These are phyloP conservation scores for Rutilus rutilus DNA, from an alignment of 2,113 vertebrate genomes.

Conservation along the genomic window DNA sequence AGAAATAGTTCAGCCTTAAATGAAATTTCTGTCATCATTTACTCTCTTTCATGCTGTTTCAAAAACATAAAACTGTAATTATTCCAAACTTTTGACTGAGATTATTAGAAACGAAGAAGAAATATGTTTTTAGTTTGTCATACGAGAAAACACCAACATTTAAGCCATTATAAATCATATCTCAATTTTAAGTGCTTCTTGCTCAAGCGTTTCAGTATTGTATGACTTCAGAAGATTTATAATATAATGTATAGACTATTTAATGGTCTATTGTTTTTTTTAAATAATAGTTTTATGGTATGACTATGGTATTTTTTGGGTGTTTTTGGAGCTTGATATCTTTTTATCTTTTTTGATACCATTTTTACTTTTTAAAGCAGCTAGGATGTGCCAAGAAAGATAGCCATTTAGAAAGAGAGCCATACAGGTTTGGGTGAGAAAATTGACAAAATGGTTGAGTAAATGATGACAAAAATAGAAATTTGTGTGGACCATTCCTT, in stretches of 20 bases:
- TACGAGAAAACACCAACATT: neutral
- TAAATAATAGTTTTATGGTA: neutral
- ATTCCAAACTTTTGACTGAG: neutral
- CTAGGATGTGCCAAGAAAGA: neutral
- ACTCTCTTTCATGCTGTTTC: neutral
- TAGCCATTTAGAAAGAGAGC: neutral
- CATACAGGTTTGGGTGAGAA: neutral
- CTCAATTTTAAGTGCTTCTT: neutral
- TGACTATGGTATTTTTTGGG: neutral
- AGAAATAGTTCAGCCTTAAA: neutral
- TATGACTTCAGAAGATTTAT: neutral
- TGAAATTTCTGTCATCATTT: neutral
- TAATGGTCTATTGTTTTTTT: neutral
- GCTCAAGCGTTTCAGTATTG: neutral
- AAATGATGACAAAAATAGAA: neutral
- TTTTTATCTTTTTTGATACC: too few relatives aligned
- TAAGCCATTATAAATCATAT: neutral
- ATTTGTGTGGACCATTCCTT: neutral
- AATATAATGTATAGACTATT: neutral
- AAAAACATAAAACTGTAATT: neutral
- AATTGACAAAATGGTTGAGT: neutral
- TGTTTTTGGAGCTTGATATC: neutral
- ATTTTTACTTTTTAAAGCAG: neutral
- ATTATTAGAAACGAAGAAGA: too few relatives aligned
- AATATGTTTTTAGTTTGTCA: neutral